phyloP scores from a whole-genome alignment of 2,113 vertebrate genomes.

The Rhombomys opimus region DNA sequence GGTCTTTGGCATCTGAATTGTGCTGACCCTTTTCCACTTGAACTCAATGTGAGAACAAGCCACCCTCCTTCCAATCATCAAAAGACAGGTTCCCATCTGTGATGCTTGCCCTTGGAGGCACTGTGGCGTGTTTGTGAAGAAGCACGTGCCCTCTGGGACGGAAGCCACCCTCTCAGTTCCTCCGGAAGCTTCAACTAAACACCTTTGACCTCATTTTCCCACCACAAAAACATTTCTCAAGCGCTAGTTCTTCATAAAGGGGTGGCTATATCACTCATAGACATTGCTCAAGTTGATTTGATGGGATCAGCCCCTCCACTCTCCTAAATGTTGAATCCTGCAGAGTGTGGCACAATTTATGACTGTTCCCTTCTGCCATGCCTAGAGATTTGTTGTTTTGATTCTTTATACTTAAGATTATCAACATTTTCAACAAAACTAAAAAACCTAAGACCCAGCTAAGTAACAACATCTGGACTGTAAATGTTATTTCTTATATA shows the following conservation, averaged over 20 bases:
- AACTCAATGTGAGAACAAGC: constrained; percentile 18
- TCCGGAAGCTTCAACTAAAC: not conserved
- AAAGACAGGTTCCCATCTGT: constrained; percentile 13
- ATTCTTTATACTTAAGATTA: not conserved
- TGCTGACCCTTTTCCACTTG: not conserved
- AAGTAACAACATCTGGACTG: not conserved
- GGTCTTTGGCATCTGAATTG: not conserved
- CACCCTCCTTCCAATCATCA: not conserved
- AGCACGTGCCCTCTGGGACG: not conserved
- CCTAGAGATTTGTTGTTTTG: constrained; percentile 20
- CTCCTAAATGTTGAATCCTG: not conserved
- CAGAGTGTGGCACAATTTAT: not conserved
- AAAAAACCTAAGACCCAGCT: not conserved
- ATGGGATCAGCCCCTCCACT: constrained; percentile 2
- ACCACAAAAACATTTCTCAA: not conserved
- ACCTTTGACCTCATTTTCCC: not conserved
- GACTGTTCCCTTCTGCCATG: not conserved
- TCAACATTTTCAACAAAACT: constrained; percentile 27
- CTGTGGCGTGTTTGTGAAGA: not conserved
- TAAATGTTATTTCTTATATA: not conserved
- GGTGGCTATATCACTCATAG: not conserved
- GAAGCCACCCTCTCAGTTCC: not conserved
- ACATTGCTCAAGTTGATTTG: not conserved
- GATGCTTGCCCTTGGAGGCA: not conserved
- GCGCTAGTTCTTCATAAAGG: not conserved